Base-by-base conservation (phyloP, 2,888 invertebrate species). In the Icerya purchasi region DNA sequence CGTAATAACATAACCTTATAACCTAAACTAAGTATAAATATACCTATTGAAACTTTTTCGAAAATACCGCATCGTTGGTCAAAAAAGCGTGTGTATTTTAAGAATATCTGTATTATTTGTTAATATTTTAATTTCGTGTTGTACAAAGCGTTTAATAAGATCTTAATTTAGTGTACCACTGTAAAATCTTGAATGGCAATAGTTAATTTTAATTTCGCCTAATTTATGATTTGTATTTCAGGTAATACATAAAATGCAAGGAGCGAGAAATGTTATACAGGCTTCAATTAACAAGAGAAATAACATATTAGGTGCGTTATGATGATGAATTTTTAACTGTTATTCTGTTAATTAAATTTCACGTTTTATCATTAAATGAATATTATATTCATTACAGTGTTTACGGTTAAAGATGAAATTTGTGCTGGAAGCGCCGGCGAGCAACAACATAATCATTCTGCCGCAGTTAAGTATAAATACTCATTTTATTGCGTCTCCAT, bases 221-320 rank as follows among this genome's bases (percentile, higher is more conserved):
- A 23, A 10, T 58, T 21, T 19, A 52, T 61, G 53, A 57, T 61
- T 59, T 54, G 59, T 60, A 62, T 65, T 65, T 2, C 64, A 75
- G 66, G 75, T 77, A 36, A 70, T 88, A 10, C 76, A 83, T 67
- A 77, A 76, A 22, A 83, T 86, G 69, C 69, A 76, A 3, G 74
- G 76, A 58, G 74, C 77, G 63, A 68, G 80, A 2, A 85, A 86
- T 68, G 76, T 86, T 57, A 80, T 86, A 64, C 88, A 89, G 72
- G 87, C 86, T 18, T 83, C 86, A 2, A 76, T 87, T 2, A 87
- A 87, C 68, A 77, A 77, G 63, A 77, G 76, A 56, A 77, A 77
- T 58, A 81, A 80, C 1, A 70, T 86, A 61, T 69, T 87, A 53
- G 80, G 81, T 70, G 66, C 64, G 64, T 65, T 49, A 19, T n/a